These are phyloP conservation scores for Salticus scenicus DNA, from an alignment of 2,888 invertebrate species.

Conservation along the genomic window DNA sequence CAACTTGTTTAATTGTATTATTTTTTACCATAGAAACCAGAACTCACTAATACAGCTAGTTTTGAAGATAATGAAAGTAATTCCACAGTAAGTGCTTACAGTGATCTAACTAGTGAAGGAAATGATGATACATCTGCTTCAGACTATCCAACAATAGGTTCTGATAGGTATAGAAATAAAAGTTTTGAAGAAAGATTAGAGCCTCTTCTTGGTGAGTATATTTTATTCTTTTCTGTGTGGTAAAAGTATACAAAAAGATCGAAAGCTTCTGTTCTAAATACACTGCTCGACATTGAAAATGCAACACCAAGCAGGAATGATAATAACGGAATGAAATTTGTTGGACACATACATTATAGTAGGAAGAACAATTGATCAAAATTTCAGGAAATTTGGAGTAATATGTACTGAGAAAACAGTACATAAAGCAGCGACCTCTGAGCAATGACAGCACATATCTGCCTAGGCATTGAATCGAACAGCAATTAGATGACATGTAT, in stretches of 20 bases:
- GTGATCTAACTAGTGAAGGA: conserved; percentile 56
- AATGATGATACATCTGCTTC: conserved; percentile 69
- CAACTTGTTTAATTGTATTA: no score
- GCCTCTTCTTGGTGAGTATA: conserved; percentile 83
- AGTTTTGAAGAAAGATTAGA: conserved; percentile 87
- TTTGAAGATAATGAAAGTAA: conserved; percentile 67
- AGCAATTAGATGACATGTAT: no score
- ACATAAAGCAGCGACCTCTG: no score
- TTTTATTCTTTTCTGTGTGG: background rate
- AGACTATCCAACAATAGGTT: conserved; percentile 55
- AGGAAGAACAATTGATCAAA: no score
- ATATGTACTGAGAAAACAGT: no score
- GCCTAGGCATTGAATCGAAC: no score
- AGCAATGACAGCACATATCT: no score
- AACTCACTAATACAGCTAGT: conserved; percentile 19
- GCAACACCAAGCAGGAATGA: no score
- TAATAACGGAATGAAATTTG: no score
- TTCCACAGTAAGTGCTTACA: conserved; percentile 62
- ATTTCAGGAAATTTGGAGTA: no score
- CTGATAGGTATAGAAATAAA: conserved; percentile 77
- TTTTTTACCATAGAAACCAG: conserved; percentile 31
- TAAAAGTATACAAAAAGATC: background rate
- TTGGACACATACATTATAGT: no score
- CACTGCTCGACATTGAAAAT: no score
- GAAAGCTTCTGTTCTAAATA: background rate